Percentiles rank a stretch among this genome's conserved stretches.
These are phyloP conservation scores for Myotis davidii DNA, from an alignment of 2,113 vertebrate genomes.

Conservation along the genomic window DNA sequence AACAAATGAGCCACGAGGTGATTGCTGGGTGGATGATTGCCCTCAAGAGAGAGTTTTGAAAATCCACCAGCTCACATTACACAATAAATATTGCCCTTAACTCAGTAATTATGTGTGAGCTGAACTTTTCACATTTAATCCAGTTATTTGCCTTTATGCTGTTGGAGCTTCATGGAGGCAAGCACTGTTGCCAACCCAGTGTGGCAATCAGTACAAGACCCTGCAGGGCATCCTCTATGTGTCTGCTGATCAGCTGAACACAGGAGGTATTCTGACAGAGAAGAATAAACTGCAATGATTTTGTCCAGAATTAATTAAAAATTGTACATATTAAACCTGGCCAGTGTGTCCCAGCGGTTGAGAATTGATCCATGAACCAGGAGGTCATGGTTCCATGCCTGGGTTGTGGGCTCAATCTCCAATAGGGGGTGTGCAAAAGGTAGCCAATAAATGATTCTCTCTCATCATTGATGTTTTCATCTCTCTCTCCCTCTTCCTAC, in stretches of 20 bases:
- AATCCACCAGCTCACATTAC: not conserved
- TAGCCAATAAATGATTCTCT: too few relatives aligned
- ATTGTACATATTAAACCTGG: not conserved
- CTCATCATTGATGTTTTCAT: too few relatives aligned
- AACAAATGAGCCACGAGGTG: not conserved
- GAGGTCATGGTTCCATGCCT: too few relatives aligned
- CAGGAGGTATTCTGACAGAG: not conserved
- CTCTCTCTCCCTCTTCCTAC: too few relatives aligned
- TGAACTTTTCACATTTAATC: not conserved
- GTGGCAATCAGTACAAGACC: not conserved
- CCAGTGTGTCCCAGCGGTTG: too few relatives aligned
- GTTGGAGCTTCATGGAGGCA: not conserved
- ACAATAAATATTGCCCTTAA: not conserved
- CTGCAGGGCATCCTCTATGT: not conserved
- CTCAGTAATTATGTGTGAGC: not conserved
- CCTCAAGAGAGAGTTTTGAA: not conserved
- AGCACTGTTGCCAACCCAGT: not conserved
- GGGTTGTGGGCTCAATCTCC: too few relatives aligned
- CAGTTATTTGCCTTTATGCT: not conserved
- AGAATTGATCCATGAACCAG: too few relatives aligned
- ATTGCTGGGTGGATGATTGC: accelerated
- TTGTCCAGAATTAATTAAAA: not conserved
- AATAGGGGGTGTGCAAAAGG: too few relatives aligned
- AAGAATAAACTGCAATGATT: not conserved
- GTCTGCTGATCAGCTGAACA: not conserved